These are phyloP conservation scores for Mercenaria mercenaria DNA, from an alignment of 1,140 invertebrate species.

Conservation along the genomic window DNA sequence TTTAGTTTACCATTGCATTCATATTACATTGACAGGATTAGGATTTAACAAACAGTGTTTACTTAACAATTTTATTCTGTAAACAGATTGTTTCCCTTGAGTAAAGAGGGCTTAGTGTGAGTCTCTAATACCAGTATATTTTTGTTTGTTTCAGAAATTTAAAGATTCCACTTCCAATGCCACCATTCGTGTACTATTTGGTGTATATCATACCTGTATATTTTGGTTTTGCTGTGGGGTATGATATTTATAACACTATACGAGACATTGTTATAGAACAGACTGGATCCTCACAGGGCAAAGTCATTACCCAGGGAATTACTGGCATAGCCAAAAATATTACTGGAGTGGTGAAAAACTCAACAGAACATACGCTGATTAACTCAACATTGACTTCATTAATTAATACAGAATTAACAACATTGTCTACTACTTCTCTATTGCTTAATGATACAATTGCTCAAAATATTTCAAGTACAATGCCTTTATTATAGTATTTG, in stretches of 20 bases:
- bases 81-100: too few species aligned
- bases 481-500: too few species aligned
- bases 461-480: background rate
- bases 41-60: too few species aligned
- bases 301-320: constrained; percentile 53
- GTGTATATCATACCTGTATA: constrained; percentile 76
- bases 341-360: background rate
- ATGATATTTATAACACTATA: constrained; percentile 76
- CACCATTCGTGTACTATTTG: constrained; percentile 68
- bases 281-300: constrained; percentile 37
- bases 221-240: constrained; percentile 79
- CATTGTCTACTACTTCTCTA: too few species aligned
- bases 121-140: too few species aligned
- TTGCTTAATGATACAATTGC: background rate
- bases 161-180: constrained; percentile 70
- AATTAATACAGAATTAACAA: background rate
- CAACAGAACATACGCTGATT: background rate
- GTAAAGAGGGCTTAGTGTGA: too few species aligned
- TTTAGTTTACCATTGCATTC: too few species aligned
- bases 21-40: too few species aligned
- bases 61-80: too few species aligned
- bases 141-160: constrained; percentile 69
- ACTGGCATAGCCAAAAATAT: constrained; percentile 52
- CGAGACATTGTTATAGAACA: constrained; percentile 65
- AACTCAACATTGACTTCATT: background rate